Conservation (phyloP, 2,113 vertebrate species). For the Gasterosteus nipponicus region DNA sequence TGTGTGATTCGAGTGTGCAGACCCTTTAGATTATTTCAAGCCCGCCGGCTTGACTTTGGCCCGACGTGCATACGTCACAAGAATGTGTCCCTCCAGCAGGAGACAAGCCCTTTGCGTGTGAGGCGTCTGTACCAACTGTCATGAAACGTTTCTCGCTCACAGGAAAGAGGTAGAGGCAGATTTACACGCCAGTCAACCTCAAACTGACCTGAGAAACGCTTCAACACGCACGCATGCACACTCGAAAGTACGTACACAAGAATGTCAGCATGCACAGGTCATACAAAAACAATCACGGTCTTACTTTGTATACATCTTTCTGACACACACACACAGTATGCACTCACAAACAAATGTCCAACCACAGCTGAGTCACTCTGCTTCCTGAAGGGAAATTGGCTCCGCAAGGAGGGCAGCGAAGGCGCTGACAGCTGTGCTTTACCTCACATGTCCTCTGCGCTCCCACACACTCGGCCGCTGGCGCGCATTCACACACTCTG, state of each 20-base stretch:
- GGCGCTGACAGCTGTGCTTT: conserved; percentile 65
- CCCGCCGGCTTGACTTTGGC: conserved; percentile 22
- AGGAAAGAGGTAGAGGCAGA: conserved; percentile 28
- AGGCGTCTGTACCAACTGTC: conserved; percentile 47
- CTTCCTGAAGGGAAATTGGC: conserved; percentile 76
- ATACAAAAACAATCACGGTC: conserved; percentile 9
- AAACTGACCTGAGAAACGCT: conserved; percentile 66
- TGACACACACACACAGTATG: conserved; percentile 18
- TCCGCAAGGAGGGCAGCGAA: conserved; percentile 67
- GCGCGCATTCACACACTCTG: conserved; percentile 16
- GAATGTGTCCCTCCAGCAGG: conserved; percentile 9
- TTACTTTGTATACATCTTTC: conserved; percentile 6
- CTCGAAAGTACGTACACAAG: conserved; percentile 30
- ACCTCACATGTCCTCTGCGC: conserved; percentile 37
- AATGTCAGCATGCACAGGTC: conserved; percentile 36
- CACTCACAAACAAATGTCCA: conserved; percentile 66
- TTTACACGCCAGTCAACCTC: conserved; percentile 63
- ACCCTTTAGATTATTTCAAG: conserved; percentile 9
- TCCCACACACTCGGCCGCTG: conserved; percentile 43
- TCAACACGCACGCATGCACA: conserved; percentile 18
- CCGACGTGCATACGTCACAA: background rate
- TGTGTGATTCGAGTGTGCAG: conserved; percentile 1
- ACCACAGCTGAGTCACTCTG: conserved; percentile 81
- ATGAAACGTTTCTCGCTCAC: conserved; percentile 54
- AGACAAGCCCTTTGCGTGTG: conserved; percentile 13